Evolutionary conservation across 2,113 vertebrate species (phyloP).

Genomic region (Upupa epops): DNA sequence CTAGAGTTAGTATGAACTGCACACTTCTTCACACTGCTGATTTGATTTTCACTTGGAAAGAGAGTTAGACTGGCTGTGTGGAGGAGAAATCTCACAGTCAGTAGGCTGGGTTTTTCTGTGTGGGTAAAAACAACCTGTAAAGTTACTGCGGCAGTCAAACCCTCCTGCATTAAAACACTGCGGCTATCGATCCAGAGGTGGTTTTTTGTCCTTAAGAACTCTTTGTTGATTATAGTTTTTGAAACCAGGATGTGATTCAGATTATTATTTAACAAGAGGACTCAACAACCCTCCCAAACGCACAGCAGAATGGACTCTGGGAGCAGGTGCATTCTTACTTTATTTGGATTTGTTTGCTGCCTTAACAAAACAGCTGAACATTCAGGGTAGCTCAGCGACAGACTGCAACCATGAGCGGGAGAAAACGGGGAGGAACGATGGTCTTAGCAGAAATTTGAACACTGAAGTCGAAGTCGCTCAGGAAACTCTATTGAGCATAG

Average conservation of each 20-base stretch:
- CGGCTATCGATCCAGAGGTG: too few species aligned
- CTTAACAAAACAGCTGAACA: constrained; percentile 46
- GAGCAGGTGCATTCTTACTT: constrained; percentile 58
- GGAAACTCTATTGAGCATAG: constrained; percentile 13
- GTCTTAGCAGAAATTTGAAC: constrained; percentile 42
- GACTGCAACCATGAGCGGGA: constrained; percentile 18
- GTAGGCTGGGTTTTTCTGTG: constrained; percentile 8
- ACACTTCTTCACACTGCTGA: not conserved
- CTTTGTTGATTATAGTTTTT: not conserved
- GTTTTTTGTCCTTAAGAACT: constrained; percentile 25
- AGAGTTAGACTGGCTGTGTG: not conserved
- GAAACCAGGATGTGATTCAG: constrained; percentile 53
- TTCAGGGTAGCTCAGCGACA: constrained; percentile 8
- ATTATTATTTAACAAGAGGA: constrained; percentile 29
- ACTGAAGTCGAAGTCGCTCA: constrained; percentile 19
- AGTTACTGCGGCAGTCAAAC: constrained; percentile 18
- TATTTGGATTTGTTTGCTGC: constrained; percentile 44
- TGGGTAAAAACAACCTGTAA: constrained; percentile 45
- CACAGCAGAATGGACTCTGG: not conserved
- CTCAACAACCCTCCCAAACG: not conserved
- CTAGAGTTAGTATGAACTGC: constrained; percentile 19
- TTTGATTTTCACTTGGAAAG: constrained; percentile 51
- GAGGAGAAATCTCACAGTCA: constrained; percentile 8
- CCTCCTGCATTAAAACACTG: constrained; percentile 23
- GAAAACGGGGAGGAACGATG: constrained; percentile 25